Evolutionary conservation across 2,797 vertebrate genomes (phyloP), one percentile per base, ranked within the genome.

Genomic region (Tympanoctomys barrerae): DNA sequence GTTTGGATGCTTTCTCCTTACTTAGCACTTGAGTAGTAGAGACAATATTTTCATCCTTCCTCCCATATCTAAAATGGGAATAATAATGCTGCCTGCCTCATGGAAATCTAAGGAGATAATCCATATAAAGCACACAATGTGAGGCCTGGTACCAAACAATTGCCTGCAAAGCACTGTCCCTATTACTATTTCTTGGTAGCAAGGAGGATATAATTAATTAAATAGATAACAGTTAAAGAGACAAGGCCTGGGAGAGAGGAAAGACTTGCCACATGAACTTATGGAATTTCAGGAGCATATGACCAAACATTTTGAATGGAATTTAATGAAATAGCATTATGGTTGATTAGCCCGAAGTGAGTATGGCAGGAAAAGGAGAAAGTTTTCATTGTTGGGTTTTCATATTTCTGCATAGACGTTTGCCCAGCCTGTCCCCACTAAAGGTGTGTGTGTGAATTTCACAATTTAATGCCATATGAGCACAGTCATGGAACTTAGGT

Each of bases 261-360:
- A 83, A 82, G 28, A 83, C 26, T n/a, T 84, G 87, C 77, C 88
- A 92, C 52, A 66, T 54, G 89, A 82, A 78, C 62, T 18, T 87
- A 26, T 80, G 71, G n/a, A 42, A 52, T 78, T 14, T 46, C 16
- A 33, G 46, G 28, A 52, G 28, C 46, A 52, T 16, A 33, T 31
- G 16, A 18, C 21, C 61, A 71, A 86, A 26, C 57, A 80, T 42
- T 71, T 4, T 93, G 49, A 89, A 33, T 12, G 26, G 7, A 4
- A 79, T 94, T 89, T 64, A 73, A 71, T n/a, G 24, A 93, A 68
- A 46, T 77, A 73, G 28, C 39, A 13, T n/a, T 73, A 1, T 59
- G 18, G 71, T 46, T 92, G 26, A 90, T 46, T 79, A 81, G 5
- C 3, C 8, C 85, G 81, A 90, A 31, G 21, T 84, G 75, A 90